Conservation (phyloP, 2,888 invertebrate genomes). For the Thera obeliscata region DNA sequence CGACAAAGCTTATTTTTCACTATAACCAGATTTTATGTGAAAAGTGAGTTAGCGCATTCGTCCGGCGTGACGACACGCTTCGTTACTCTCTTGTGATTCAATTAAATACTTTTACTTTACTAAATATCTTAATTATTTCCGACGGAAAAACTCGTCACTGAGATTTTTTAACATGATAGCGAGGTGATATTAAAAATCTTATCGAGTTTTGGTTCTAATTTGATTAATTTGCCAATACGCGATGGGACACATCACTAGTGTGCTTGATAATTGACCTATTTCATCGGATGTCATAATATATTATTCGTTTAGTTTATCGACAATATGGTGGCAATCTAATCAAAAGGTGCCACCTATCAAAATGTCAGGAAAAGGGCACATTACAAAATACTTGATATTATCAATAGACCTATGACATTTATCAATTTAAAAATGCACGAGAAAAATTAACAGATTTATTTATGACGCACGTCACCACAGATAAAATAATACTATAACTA, state of each 20-base stretch:
- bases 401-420: too few relatives aligned
- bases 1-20: background rate
- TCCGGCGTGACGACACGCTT: slow-evolving; percentile 63
- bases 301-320: too few relatives aligned
- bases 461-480: too few relatives aligned
- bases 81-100: slow-evolving; percentile 72
- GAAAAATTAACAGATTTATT: too few relatives aligned
- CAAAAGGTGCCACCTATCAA: background rate
- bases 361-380: background rate
- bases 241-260: too few relatives aligned
- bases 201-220: background rate
- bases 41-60: slow-evolving; percentile 43
- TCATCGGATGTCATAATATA: background rate
- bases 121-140: slow-evolving; percentile 72
- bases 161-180: slow-evolving; percentile 33
- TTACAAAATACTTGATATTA: too few relatives aligned
- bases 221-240: too few relatives aligned
- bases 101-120: slow-evolving; percentile 68
- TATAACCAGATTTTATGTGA: background rate
- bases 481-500: too few relatives aligned
- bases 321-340: too few relatives aligned
- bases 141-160: slow-evolving; percentile 54
- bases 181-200: slow-evolving; percentile 1
- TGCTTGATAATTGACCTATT: background rate
- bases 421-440: too few relatives aligned